Evolutionary conservation across 1,140 invertebrate species (phyloP), one percentile per base, ranked within the genome.

Genomic region (Drosophila leontia): DNA sequence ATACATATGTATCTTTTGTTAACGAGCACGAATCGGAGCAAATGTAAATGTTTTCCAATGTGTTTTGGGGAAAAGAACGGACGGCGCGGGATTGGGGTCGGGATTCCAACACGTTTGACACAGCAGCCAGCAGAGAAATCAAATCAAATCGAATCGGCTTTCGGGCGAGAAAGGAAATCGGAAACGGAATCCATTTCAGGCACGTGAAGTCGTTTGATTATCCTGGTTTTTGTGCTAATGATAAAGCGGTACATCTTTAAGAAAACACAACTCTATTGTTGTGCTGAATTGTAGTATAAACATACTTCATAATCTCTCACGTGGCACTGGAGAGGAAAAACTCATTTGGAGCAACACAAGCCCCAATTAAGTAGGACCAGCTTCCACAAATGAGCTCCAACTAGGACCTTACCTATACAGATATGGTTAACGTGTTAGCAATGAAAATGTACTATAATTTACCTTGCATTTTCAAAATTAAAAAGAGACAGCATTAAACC

Each of bases 1-100:
- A 87, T 87, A 83, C 83, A 88, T 83, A 88, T 88, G 84, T 83
- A 88, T 88, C 84, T 74, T 88, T 87, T 86, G 84, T 86, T 87
- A 86, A 88, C 80, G 84, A 84, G 83, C 84, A 78, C 68, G 63
- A 77, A 59, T 61, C 75, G 75, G 44, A 42, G 65, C 79, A 76
- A 77, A 86, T 86, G 83, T 86, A 86, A 88, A 87, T 87, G 84
- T 82, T 85, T 78, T 70, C 50, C 65, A 62, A 78, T 77, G 39
- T 39, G 29, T 39, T 47, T 65, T 32, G 23, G 19, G 17, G 15
- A n/a, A 19, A 15, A 26, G 9, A n/a, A 42, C n/a, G 9, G 35
- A 6, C 23, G 13, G 53, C 35, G 8, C 13, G 34, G 35, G 2
- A 11, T 7, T 39, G n/a, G 26, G 42, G 13, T 45, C 8, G 35